Percentiles rank a stretch among this genome's conserved stretches.
These are phyloP conservation scores for Imbricaverruca yamaguchii DNA, from an alignment of 2,888 invertebrate species.

Conservation along the genomic window DNA sequence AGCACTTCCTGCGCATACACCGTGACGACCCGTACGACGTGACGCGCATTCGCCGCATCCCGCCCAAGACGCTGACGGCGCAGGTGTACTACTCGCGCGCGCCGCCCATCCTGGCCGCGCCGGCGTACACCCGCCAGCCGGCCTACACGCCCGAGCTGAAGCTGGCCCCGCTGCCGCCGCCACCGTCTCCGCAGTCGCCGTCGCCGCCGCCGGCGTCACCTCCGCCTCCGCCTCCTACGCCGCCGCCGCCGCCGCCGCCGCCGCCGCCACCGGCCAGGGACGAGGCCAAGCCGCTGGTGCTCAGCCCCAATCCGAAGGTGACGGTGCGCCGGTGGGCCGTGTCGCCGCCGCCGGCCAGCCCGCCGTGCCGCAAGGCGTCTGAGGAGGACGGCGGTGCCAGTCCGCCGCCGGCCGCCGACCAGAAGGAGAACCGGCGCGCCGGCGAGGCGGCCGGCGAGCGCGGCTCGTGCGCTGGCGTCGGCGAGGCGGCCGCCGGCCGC, in stretches of 20 bases:
- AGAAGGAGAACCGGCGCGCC: constrained; percentile 33
- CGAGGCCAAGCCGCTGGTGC: constrained; percentile 25
- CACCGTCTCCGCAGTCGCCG: constrained; percentile 29
- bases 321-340: constrained; percentile 25
- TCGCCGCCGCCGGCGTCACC: constrained; percentile 41
- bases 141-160: not conserved
- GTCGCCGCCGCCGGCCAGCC: constrained; percentile 25
- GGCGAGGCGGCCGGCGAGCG: constrained; percentile 29
- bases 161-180: constrained; percentile 22
- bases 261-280: constrained; percentile 33
- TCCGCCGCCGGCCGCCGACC: constrained; percentile 29
- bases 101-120: constrained; percentile 35
- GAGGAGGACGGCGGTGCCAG: not conserved
- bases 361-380: not conserved
- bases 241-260: constrained; percentile 36
- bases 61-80: constrained; percentile 22
- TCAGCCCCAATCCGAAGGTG: constrained; percentile 23
- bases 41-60: constrained; percentile 35
- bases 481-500: constrained; percentile 24
- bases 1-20: constrained; percentile 87
- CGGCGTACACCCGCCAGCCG: constrained; percentile 36
- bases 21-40: constrained; percentile 76
- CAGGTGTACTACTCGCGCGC: constrained; percentile 22
- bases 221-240: constrained; percentile 37
- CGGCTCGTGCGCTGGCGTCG: constrained; percentile 34